phyloP scores from a whole-genome alignment of 2,797 vertebrate genomes.

The Trematomus bernacchii region DNA sequence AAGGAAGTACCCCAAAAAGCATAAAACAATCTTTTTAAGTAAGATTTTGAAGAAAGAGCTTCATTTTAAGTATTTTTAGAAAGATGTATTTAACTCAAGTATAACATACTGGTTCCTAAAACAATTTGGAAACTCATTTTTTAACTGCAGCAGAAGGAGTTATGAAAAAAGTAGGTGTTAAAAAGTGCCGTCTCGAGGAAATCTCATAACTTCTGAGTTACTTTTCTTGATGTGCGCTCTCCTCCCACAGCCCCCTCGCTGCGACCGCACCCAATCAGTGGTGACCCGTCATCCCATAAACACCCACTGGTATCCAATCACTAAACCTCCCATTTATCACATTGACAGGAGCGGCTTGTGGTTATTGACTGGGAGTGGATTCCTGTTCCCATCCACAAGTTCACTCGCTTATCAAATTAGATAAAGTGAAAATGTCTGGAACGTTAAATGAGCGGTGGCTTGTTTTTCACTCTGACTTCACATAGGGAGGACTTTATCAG shows the following conservation, averaged over 20 bases:
- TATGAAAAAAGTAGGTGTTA: background rate
- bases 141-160: too few species aligned
- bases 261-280: conserved; percentile 68
- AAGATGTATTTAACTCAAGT: too few species aligned
- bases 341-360: conserved; percentile 69
- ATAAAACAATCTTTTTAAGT: too few species aligned
- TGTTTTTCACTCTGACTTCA: conserved; percentile 35
- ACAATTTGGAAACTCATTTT: too few species aligned
- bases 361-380: conserved; percentile 76
- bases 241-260: conserved; percentile 55
- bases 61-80: too few species aligned
- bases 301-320: conserved; percentile 59
- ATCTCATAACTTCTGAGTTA: conserved; percentile 52
- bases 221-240: conserved; percentile 42
- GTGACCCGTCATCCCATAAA: conserved; percentile 61
- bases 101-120: too few species aligned
- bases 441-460: conserved; percentile 57
- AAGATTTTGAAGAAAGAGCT: too few species aligned
- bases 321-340: conserved; percentile 77
- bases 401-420: conserved; percentile 63
- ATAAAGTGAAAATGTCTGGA: conserved; percentile 62
- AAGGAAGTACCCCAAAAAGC: too few species aligned
- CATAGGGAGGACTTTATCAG: conserved; percentile 41
- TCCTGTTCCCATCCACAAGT: conserved; percentile 57
- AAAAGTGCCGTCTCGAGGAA: background rate